phyloP scores from a whole-genome alignment of 2,113 vertebrate genomes.

The Cricetomys ansorgei region DNA sequence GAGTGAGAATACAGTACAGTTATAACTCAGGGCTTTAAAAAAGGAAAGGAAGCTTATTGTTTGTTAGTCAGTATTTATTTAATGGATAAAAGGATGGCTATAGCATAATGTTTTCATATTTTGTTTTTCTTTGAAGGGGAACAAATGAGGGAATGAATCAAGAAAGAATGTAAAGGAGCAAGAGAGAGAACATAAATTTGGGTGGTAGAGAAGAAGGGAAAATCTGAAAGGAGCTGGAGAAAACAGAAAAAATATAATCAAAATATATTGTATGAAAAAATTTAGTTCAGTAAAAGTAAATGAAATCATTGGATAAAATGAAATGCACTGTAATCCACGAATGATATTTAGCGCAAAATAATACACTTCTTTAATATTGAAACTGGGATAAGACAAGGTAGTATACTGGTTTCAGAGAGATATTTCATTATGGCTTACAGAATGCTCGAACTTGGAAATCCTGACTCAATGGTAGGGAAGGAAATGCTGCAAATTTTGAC shows the following conservation, averaged over 20 bases:
- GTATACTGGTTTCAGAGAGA: not conserved
- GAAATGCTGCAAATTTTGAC: not conserved
- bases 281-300: not conserved
- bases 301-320: not conserved
- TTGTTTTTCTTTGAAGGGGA: not conserved
- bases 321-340: not conserved
- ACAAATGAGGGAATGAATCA: not conserved
- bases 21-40: not conserved
- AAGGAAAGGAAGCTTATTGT: rapidly evolving
- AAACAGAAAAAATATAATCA: not conserved
- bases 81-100: not conserved
- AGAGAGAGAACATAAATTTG: not conserved
- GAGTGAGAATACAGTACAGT: not conserved
- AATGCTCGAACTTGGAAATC: not conserved
- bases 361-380: not conserved
- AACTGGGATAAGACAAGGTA: not conserved
- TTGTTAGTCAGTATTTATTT: not conserved
- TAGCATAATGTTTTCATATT: not conserved
- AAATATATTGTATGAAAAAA: not conserved
- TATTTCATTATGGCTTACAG: not conserved
- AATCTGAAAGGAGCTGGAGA: not conserved
- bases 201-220: not conserved
- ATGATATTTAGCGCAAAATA: not conserved
- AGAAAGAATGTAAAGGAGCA: not conserved
- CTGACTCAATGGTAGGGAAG: not conserved